Evolutionary conservation across 2,797 vertebrate genomes (phyloP).

Genomic region (Pampus argenteus): DNA sequence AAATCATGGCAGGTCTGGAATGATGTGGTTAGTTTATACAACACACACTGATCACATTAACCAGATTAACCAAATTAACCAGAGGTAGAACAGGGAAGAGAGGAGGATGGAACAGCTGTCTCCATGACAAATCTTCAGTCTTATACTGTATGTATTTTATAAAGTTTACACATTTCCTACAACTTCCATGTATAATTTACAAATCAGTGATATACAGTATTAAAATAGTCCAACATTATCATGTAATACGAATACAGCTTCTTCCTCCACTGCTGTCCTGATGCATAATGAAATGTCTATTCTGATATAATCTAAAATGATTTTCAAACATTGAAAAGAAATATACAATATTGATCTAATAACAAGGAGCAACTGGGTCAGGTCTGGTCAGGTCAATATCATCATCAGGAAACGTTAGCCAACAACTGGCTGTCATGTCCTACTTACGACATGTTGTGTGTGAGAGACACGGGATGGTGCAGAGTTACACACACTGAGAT

Average conservation of each 20-base stretch:
- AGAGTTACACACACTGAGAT: slow-evolving; percentile 76
- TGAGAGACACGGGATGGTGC: slow-evolving; percentile 58
- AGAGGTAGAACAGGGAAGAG: no score
- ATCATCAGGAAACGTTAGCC: slow-evolving; percentile 51
- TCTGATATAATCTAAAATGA: slow-evolving; percentile 15
- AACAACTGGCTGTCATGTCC: slow-evolving; percentile 65
- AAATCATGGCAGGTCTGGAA: not conserved
- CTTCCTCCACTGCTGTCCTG: not conserved
- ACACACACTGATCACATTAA: no score
- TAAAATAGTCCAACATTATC: slow-evolving; percentile 1
- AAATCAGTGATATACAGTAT: slow-evolving; percentile 2
- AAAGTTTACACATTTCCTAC: not conserved
- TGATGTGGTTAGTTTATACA: not conserved
- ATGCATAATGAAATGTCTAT: slow-evolving; percentile 23
- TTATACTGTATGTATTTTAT: not conserved
- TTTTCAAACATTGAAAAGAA: slow-evolving; percentile 32
- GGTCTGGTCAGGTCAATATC: slow-evolving; percentile 55
- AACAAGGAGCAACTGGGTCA: slow-evolving; percentile 42
- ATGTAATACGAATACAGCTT: no score
- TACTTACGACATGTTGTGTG: slow-evolving; percentile 61
- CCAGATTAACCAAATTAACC: no score
- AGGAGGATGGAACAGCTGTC: not conserved
- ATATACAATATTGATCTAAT: slow-evolving; percentile 46
- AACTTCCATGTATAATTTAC: not conserved
- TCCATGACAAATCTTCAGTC: not conserved